phyloP scores from a whole-genome alignment of 2,797 vertebrate genomes.

The Schizopygopsis malacanthus region DNA sequence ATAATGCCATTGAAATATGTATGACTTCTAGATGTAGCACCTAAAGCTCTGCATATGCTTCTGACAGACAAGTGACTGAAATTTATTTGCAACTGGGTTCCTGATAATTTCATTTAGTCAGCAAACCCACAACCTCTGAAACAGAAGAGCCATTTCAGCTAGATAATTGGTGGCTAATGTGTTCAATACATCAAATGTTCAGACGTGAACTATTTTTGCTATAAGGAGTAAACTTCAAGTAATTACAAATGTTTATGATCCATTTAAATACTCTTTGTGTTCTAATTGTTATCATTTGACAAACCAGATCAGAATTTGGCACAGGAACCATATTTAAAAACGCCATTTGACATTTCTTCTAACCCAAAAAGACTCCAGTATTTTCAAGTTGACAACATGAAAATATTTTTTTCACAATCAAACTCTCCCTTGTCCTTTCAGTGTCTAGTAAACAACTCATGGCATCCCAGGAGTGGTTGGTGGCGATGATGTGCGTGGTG shows the following conservation, averaged over 20 bases:
- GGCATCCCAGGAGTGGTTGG: slow-evolving; percentile 87
- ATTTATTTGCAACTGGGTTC: not conserved
- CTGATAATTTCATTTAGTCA: not conserved
- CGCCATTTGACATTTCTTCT: not conserved
- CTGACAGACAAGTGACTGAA: not conserved
- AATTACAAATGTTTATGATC: not conserved
- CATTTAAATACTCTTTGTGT: not conserved
- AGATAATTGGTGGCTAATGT: not conserved
- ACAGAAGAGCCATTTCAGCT: not conserved
- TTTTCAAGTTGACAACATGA: not conserved
- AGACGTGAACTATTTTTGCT: not conserved
- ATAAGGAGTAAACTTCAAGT: not conserved
- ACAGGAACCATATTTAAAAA: slow-evolving; percentile 1
- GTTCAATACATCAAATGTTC: not conserved
- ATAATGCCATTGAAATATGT: not conserved
- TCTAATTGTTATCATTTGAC: not conserved
- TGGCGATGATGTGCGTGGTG: slow-evolving; percentile 89
- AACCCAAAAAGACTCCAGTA: not conserved
- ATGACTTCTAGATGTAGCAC: not conserved
- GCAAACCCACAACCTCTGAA: not conserved
- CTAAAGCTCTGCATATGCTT: not conserved
- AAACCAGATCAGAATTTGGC: not conserved
- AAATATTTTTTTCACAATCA: slow-evolving; percentile 43
- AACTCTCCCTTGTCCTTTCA: slow-evolving; percentile 63
- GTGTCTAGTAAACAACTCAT: slow-evolving; percentile 74